A percentile compares a stretch with the other conserved stretches of the same genome.
Conservation (phyloP, 2,888 invertebrate species). For the Steinernema scapterisci region DNA sequence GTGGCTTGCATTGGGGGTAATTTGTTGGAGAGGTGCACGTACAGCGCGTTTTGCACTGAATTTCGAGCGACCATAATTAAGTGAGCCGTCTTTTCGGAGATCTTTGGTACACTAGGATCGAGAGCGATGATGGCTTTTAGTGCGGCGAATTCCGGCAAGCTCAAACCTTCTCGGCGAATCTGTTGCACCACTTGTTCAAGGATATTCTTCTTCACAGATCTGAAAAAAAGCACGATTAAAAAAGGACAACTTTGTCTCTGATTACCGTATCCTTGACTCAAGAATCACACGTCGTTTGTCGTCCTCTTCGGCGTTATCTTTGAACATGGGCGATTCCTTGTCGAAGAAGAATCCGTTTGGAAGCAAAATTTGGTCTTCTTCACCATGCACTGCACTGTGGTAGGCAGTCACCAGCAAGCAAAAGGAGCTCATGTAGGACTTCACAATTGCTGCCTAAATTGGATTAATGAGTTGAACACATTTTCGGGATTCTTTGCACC, state of each 20-base stretch:
- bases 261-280: slow-evolving; percentile 37
- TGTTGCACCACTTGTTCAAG: slow-evolving; percentile 46
- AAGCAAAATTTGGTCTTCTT: slow-evolving; percentile 48
- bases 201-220: slow-evolving; percentile 44
- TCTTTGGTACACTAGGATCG: slow-evolving; percentile 56
- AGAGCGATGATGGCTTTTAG: slow-evolving; percentile 64
- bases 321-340: slow-evolving; percentile 28
- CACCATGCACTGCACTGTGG: slow-evolving; percentile 43
- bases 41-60: slow-evolving; percentile 62
- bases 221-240: no score
- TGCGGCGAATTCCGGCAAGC: slow-evolving; percentile 56
- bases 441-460: background rate
- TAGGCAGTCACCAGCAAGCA: slow-evolving; percentile 52
- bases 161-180: slow-evolving; percentile 41
- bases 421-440: slow-evolving; percentile 45
- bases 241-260: no score
- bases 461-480: no score
- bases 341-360: slow-evolving; percentile 47
- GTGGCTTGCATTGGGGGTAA: slow-evolving; percentile 48
- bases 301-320: background rate
- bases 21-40: slow-evolving; percentile 49
- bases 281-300: slow-evolving; percentile 31
- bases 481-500: slow-evolving; percentile 49
- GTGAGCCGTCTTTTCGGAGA: slow-evolving; percentile 42
- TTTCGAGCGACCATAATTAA: slow-evolving; percentile 51